Percentiles rank a stretch among this genome's conserved stretches.
Conservation (phyloP, 2,888 invertebrate species). For the Meiosimyza platycephala region DNA sequence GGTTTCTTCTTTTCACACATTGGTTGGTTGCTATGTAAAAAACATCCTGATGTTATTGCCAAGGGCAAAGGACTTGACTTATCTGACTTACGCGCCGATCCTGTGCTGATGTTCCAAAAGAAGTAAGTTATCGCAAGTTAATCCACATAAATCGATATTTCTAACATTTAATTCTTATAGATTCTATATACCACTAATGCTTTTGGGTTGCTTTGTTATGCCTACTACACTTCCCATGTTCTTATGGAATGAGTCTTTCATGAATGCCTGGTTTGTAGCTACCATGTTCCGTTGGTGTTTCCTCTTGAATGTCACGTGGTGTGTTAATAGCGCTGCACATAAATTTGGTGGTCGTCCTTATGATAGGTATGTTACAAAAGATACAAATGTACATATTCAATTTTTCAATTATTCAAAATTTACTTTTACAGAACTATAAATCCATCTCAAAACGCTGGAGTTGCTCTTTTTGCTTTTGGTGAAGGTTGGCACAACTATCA, state of each 20-base stretch:
- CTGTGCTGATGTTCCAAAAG: slow-evolving; percentile 85
- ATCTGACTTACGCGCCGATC: slow-evolving; percentile 84
- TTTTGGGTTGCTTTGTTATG: slow-evolving; percentile 79
- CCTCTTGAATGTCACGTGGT: slow-evolving; percentile 87
- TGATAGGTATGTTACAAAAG: slow-evolving; percentile 70
- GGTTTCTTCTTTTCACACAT: slow-evolving; percentile 98
- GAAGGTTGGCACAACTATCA: slow-evolving; percentile 88
- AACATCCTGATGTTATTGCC: slow-evolving; percentile 87
- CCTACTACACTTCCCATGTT: slow-evolving; percentile 82
- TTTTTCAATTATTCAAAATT: not conserved
- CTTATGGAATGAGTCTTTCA: slow-evolving; percentile 79
- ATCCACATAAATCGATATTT: not conserved
- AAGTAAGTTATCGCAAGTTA: slow-evolving; percentile 73
- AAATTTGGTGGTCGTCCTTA: slow-evolving; percentile 81
- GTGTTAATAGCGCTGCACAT: slow-evolving; percentile 90
- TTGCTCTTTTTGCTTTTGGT: slow-evolving; percentile 74
- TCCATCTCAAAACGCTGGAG: slow-evolving; percentile 74
- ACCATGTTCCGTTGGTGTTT: slow-evolving; percentile 81
- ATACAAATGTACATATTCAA: not conserved
- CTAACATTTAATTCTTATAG: slow-evolving; percentile 63
- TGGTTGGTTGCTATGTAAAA: slow-evolving; percentile 91
- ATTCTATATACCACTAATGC: slow-evolving; percentile 79
- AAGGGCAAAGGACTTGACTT: slow-evolving; percentile 90
- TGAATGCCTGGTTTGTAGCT: slow-evolving; percentile 75
- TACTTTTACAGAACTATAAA: slow-evolving; percentile 70